Evolutionary conservation across 2,113 vertebrate species (phyloP).

Genomic region (Carettochelys insculpta): DNA sequence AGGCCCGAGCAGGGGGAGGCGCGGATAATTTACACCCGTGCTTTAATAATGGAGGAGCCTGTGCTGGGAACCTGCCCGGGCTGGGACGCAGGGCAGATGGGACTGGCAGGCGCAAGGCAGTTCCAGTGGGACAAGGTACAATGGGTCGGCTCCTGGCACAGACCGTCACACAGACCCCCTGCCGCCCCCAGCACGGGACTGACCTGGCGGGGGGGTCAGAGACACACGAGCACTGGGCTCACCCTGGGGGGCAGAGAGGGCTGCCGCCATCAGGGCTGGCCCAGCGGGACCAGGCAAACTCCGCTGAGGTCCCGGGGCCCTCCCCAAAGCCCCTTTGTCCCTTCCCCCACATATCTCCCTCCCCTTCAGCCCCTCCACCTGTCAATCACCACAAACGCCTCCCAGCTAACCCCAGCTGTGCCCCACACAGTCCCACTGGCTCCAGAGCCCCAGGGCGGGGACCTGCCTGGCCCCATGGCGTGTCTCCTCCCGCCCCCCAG

Average conservation of each 20-base stretch:
- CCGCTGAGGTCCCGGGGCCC: background rate
- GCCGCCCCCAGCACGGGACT: background rate
- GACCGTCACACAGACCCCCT: fast-evolving
- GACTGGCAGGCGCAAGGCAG: background rate
- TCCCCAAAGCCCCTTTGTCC: background rate
- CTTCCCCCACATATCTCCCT: background rate
- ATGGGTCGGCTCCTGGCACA: background rate
- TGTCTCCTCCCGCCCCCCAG: background rate
- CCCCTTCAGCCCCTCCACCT: background rate
- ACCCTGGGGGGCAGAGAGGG: background rate
- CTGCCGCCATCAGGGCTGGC: background rate
- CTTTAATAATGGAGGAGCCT: conserved; percentile 40
- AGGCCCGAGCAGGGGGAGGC: background rate
- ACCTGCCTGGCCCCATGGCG: background rate
- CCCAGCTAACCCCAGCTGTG: background rate
- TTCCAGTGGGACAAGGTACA: fast-evolving
- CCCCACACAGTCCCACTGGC: background rate
- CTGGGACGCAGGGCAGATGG: fast-evolving
- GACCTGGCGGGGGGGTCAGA: background rate
- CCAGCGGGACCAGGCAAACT: background rate
- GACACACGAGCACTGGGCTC: background rate
- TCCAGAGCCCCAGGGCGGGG: background rate
- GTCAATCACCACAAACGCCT: fast-evolving
- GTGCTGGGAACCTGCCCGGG: fast-evolving
- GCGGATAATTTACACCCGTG: conserved; percentile 45